These are phyloP conservation scores for Hylaea fasciaria DNA, from an alignment of 2,888 invertebrate species.

Conservation along the genomic window DNA sequence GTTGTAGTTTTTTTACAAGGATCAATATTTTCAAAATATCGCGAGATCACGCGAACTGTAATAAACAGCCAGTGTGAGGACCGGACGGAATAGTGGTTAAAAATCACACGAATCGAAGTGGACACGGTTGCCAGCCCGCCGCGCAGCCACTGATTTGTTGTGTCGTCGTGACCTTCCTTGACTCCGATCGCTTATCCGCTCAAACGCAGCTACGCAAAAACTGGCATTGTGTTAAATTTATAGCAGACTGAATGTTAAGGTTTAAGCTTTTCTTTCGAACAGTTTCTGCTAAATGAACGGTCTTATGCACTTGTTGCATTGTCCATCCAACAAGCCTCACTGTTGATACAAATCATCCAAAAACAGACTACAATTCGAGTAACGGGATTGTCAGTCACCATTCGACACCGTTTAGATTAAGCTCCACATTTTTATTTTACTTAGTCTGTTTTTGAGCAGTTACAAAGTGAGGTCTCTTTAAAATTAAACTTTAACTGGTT, in stretches of 20 bases:
- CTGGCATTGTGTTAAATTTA: conserved; percentile 31
- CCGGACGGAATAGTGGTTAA: too few species aligned
- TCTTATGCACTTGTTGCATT: not conserved
- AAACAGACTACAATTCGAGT: conserved; percentile 6
- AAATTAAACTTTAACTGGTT: conserved; percentile 44
- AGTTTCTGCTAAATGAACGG: not conserved
- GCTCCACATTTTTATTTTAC: conserved; percentile 47
- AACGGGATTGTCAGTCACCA: conserved; percentile 33
- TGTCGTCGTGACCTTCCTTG: conserved; percentile 73
- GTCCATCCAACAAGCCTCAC: not conserved
- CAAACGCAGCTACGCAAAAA: conserved; percentile 45
- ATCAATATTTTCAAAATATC: conserved; percentile 4
- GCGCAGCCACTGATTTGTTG: conserved; percentile 59
- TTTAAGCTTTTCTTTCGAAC: not conserved
- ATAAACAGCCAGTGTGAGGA: not conserved
- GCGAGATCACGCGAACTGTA: too few species aligned
- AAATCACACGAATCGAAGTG: conserved; percentile 48
- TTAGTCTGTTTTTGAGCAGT: conserved; percentile 43
- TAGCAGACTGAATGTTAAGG: conserved; percentile 7
- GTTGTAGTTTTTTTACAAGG: not conserved
- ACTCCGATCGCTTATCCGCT: conserved; percentile 63
- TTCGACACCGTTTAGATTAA: conserved; percentile 43
- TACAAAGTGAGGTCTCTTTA: conserved; percentile 25
- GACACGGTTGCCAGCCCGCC: conserved; percentile 44
- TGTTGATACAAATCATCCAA: conserved; percentile 7